These are phyloP conservation scores for Orientallactaga sibirica DNA, from an alignment of 2,797 vertebrate genomes.

Conservation along the genomic window DNA sequence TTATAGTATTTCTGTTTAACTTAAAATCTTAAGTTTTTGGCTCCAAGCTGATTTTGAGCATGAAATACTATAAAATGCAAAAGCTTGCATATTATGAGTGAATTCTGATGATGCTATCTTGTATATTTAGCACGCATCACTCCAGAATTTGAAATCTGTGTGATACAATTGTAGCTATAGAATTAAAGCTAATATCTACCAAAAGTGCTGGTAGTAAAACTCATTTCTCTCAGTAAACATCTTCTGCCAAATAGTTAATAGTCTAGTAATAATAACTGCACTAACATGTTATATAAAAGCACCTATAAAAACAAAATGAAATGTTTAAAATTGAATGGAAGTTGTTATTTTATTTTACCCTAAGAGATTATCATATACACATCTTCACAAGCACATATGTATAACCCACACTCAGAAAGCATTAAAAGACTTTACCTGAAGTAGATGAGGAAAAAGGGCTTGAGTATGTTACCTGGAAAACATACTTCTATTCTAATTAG, in stretches of 20 bases:
- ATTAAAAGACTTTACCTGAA: background rate
- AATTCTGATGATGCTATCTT: background rate
- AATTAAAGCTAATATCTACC: constrained; percentile 4
- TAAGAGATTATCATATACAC: background rate
- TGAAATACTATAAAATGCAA: constrained; percentile 10
- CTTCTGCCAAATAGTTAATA: background rate
- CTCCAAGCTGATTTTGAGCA: constrained; percentile 50
- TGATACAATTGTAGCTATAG: constrained; percentile 41
- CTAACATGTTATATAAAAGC: constrained; percentile 27
- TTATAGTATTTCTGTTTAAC: constrained; percentile 48
- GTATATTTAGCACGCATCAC: background rate
- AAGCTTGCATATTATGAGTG: background rate
- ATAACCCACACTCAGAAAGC: background rate
- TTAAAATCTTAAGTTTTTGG: constrained; percentile 46
- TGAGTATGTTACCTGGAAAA: constrained; percentile 24
- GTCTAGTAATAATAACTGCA: background rate
- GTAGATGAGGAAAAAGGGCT: background rate
- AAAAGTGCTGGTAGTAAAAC: background rate
- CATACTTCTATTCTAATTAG: constrained; percentile 23
- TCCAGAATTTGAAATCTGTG: constrained; percentile 30
- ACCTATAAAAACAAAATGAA: background rate
- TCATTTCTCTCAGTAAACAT: constrained; percentile 23
- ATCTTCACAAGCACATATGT: background rate
- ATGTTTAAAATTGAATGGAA: constrained; percentile 26
- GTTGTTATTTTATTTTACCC: constrained; percentile 41